Conservation (phyloP, 2,888 invertebrate species). For the Adelognathus sp. region DNA sequence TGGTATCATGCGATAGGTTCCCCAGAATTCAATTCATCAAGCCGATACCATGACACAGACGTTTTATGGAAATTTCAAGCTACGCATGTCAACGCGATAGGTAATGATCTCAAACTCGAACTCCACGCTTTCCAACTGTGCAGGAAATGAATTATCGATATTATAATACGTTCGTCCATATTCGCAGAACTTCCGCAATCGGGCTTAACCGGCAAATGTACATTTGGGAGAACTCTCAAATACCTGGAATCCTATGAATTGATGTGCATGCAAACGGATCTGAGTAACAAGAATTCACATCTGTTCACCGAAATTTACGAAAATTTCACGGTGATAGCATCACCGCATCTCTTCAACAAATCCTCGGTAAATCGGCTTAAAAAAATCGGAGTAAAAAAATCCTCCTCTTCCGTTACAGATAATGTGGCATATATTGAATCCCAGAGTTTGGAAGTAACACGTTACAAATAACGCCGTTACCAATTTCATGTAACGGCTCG, state of each 20-base stretch:
- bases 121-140: background rate
- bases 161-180: background rate
- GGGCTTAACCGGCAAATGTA: conserved; percentile 74
- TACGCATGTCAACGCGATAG: conserved; percentile 28
- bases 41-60: conserved; percentile 21
- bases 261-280: conserved; percentile 78
- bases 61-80: conserved; percentile 34
- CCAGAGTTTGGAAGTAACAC: too few species aligned
- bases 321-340: conserved; percentile 72
- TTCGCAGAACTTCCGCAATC: conserved; percentile 72
- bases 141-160: background rate
- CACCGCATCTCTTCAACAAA: conserved; percentile 69
- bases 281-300: conserved; percentile 77
- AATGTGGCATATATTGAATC: too few species aligned
- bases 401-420: too few species aligned
- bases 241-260: conserved; percentile 81
- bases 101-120: background rate
- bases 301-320: conserved; percentile 75
- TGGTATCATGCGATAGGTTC: conserved; percentile 2
- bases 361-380: conserved; percentile 58
- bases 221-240: conserved; percentile 77
- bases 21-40: conserved; percentile 30
- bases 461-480: too few species aligned
- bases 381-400: too few species aligned
- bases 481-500: too few species aligned